Base-by-base conservation (phyloP, 1,140 invertebrate genomes). In the Rhopalosiphum padi region DNA sequence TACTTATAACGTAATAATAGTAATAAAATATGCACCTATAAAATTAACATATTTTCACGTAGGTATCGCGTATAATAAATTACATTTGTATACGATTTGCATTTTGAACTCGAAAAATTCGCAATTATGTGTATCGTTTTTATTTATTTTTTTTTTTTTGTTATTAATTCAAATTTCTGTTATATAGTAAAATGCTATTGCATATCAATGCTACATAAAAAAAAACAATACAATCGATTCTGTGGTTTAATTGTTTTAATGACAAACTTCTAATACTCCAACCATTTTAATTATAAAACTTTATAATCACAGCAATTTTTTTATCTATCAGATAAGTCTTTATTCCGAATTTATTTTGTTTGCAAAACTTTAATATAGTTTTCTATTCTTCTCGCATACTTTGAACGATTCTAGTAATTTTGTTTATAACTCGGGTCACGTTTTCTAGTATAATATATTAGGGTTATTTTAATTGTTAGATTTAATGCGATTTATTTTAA, bases 381-480 rank as follows among this genome's bases (percentile, higher is more conserved):
- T n/a, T 15, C 60, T 77, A 77, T 77, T 77, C 60, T n/a, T 77
- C 60, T 77, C 30, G 60, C 60, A 77, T 77, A 30, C 30, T 77
- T 77, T 77, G 30, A 77, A 77, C 60, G 6, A n/a, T 77, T 77
- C 60, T 77, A 77, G 60, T n/a, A 77, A 77, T 77, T 77, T 77
- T 77, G 60, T 77, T 77, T 77, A 77, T n/a, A 77, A 77, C 60
- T 77, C 60, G 60, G 15, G 60, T 77, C 60, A 77, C 60, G 60
- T 77, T 77, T 77, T 35, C 11, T 77, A 77, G 60, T 18, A 77
- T 77, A 77, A 77, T 77, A 15, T 77, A 77, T 77, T n/a, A 77
- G 60, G 60, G 60, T 77, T n/a, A n/a, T 77, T 77, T 77, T 77
- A 77, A 77, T 77, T 77, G n/a, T n/a, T 77, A 77, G 60, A 77